Evolutionary conservation across 2,888 invertebrate species (phyloP).

Genomic region (Kuschelorhynchus macadamiae): DNA sequence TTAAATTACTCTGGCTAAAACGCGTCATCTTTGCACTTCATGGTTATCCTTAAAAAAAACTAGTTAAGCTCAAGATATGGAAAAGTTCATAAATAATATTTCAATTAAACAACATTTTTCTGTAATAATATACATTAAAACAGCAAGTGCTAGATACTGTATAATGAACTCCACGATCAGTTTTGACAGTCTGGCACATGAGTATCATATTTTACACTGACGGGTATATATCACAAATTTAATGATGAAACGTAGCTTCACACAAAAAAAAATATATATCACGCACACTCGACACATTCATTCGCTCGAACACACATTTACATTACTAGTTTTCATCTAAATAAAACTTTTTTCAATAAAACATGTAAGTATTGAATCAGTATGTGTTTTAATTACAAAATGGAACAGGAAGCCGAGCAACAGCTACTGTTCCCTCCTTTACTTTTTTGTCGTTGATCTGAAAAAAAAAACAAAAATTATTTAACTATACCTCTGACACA

Average conservation of each 20-base stretch:
- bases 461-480: constrained; percentile 66
- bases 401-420: constrained; percentile 94
- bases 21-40: background rate
- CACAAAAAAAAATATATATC: constrained; percentile 53
- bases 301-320: constrained; percentile 48
- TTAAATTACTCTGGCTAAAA: no score
- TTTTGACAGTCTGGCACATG: constrained; percentile 65
- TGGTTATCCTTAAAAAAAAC: background rate
- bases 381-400: constrained; percentile 78
- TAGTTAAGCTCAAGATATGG: constrained; percentile 34
- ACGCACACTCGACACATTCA: constrained; percentile 46
- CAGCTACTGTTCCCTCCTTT: constrained; percentile 96
- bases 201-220: constrained; percentile 68
- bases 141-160: constrained; percentile 41
- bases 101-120: constrained; percentile 44
- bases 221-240: constrained; percentile 69
- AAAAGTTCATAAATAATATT: constrained; percentile 40
- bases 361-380: constrained; percentile 49
- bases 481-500: no score
- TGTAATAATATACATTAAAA: constrained; percentile 48
- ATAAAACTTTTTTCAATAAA: constrained; percentile 52
- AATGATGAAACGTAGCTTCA: constrained; percentile 53
- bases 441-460: constrained; percentile 96
- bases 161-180: constrained; percentile 9
- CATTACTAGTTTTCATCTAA: constrained; percentile 49